Base-by-base conservation (phyloP, 2,113 vertebrate genomes). In the Phocoena sinus region DNA sequence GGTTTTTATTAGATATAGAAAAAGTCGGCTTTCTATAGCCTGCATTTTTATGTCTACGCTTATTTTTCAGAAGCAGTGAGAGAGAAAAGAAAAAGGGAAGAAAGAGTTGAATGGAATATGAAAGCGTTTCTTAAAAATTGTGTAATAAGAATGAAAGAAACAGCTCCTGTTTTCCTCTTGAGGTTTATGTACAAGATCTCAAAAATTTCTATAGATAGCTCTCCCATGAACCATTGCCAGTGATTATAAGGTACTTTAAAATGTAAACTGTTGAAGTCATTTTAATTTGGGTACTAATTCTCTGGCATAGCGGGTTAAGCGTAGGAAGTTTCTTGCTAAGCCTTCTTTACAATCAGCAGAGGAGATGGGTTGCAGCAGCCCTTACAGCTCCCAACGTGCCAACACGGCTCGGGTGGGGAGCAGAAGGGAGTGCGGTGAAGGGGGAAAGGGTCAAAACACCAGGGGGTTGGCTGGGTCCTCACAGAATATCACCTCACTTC, bases 1-100 rank as follows among this genome's bases (percentile, higher is more conserved):
- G 96, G 96, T 92, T 96, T 98, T 97, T 97, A 95, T 97, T 95
- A 96, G 95, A 26, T 85, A 63, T 91, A 95, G 62, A 73, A 95
- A 91, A 95, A 93, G 53, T 82, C 96, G 82, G 93, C 93, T 92
- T 91, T 90, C 89, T 88, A 56, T 73, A n/a, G 68, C 91, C 93
- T 96, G 97, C 96, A 91, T 97, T 96, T 95, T 95, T 94, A 97
- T 94, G 81, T 93, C 76, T 91, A 82, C 77, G 91, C 86, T 96
- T 85, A 94, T 44, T 91, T 94, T 94, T 94, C 89, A 97, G 95
- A 96, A 81, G 60, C 71, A 96, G 85, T 5, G 1, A 95, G 83
- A 86, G 73, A 96, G 68, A 95, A 86, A 80, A 50, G 89, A 80
- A 47, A 87, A 80, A 36, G 25, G 33, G 28, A 67, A 87, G 36